Conservation (phyloP, 2,888 invertebrate genomes). For the Plemyria rubiginata region DNA sequence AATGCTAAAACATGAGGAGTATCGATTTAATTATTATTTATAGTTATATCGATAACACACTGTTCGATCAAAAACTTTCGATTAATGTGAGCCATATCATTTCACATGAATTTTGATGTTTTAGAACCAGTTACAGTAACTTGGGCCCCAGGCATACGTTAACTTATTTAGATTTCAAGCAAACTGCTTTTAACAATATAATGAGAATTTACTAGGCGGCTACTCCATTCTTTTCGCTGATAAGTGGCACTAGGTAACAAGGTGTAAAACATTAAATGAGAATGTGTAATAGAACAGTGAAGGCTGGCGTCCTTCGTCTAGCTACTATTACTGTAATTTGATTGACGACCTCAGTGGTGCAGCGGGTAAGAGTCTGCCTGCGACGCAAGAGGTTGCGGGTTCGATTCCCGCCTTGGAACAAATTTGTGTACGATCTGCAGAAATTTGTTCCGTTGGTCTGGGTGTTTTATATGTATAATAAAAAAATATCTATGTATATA, state of each 20-base stretch:
- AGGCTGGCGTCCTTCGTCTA: too few relatives aligned
- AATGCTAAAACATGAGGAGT: not conserved
- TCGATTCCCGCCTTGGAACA: too few relatives aligned
- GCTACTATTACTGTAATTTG: too few relatives aligned
- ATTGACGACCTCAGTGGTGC: too few relatives aligned
- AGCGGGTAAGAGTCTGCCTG: too few relatives aligned
- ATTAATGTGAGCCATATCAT: not conserved
- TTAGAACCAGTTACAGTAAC: not conserved
- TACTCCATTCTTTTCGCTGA: slow-evolving; percentile 10
- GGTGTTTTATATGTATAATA: too few relatives aligned
- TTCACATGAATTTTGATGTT: not conserved
- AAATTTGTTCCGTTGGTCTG: too few relatives aligned
- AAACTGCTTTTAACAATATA: slow-evolving; percentile 4
- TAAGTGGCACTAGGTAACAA: not conserved
- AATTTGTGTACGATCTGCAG: too few relatives aligned
- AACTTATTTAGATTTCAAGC: slow-evolving; percentile 8
- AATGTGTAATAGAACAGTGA: not conserved
- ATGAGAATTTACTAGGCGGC: slow-evolving; percentile 18
- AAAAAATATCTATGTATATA: too few relatives aligned
- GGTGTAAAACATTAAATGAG: slow-evolving; percentile 5
- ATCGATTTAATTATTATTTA: not conserved
- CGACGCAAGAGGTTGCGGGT: too few relatives aligned
- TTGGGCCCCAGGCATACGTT: not conserved
- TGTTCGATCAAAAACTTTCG: not conserved
- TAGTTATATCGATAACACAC: not conserved